Evolutionary conservation across 2,888 invertebrate genomes (phyloP), one percentile per base, ranked within the genome.

Genomic region (Deilephila porcellus): DNA sequence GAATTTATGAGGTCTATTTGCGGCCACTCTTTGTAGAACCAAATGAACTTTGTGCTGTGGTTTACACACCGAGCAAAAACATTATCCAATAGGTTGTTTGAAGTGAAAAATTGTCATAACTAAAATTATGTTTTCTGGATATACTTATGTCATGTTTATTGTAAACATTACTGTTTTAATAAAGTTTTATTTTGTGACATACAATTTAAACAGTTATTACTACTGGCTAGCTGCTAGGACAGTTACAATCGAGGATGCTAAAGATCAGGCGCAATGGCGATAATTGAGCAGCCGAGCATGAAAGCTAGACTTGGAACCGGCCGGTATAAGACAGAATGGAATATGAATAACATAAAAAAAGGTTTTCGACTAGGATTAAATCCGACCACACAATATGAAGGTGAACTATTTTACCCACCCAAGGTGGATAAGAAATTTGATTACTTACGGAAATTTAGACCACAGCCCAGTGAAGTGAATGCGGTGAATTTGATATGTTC

Each of bases 401-500:
- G 8, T 11, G 14, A 8, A 64, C 37, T 64, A 20, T 45, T 20
- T 64, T 45, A 45, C 64, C 20, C 20, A 64, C 64, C 37, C 45
- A 64, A 64, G 37, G 37, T 37, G 20, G 37, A 78, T 74, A 76
- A 76, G 72, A 81, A 75, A 78, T 81, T 83, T 80, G 76, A 79
- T 80, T 81, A 78, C 75, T 79, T 62, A 78, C 73, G 67, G 67
- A 75, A 70, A 60, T 74, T 76, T 34, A 78, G 74, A 81, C 78
- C 77, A 76, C 78, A 80, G 71, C 74, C 75, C 70, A 73, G 78
- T 77, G 76, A 76, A 52, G 11, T 76, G 74, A 81, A 74, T 74
- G 71, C 74, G 77, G 75, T 74, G 75, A 82, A 83, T 80, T 80
- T 79, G 85, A 84, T 82, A 82, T 78, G 79, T 80, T 80, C 78